Evolutionary conservation across 2,797 vertebrate species (phyloP), one percentile per base, ranked within the genome.

Genomic region (Pangasius djambal): DNA sequence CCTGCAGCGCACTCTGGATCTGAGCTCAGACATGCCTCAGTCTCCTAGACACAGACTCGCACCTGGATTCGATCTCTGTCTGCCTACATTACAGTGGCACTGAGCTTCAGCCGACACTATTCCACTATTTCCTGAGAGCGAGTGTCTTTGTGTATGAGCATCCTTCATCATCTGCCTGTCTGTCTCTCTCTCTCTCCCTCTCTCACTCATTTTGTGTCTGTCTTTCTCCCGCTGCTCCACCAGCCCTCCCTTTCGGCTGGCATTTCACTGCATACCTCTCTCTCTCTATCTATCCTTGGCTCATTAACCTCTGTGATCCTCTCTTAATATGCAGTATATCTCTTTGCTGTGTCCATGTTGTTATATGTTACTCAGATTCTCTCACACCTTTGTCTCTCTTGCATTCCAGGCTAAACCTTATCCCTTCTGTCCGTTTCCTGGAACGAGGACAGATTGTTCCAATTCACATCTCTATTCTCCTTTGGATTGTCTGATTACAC

Each of bases 21-120:
- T 89, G 28, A 92, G 84, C 83, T 93, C 93, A 85, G 92, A 94
- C 94, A 94, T 95, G 91, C 90, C 91, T 88, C 77, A 75, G 83
- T 70, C 86, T 55, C 91, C 59, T 78, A 74, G 78, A 82, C 87
- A 85, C 63, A 86, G 86, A 84, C 69, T 67, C 52, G 34, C 52
- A 86, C 78, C 67, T 61, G 70, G 52, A 82, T 59, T 83, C 67
- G 61, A 18, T 86, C 83, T 86, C 65, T 65, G 88, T 85, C 65
- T 85, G 61, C 57, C 89, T 59, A 88, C 87, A 88, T 90, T 86
- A 85, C 61, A 75, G n/a, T 20, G 44, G 72, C 74, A 87, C 72
- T 52, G 75, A 86, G 90, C 72, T 84, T 59, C 83, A 57, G 85
- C 57, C 67, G 63, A 89, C 82, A 83, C 86, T 83, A 77, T 89